Evolutionary conservation across 2,888 invertebrate species (phyloP), one percentile per base, ranked within the genome.

Genomic region (Geotrupes spiniger): DNA sequence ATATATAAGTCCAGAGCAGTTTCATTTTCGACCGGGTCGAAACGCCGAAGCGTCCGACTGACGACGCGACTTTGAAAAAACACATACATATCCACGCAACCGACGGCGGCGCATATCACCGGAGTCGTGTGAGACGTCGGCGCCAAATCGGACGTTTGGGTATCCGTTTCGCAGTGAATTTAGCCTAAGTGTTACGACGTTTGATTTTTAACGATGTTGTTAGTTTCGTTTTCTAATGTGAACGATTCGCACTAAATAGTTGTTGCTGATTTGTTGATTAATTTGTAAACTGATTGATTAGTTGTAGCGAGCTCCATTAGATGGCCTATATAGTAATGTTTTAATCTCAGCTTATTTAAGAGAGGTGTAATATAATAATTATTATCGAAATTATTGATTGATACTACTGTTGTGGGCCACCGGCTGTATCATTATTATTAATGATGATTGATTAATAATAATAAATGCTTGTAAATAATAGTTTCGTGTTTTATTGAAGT

Each of bases 391-490:
- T 54, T 56, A 62, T 63, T 61, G 59, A 60, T 62, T 56, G 42
- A 49, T 64, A 66, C 60, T 60, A 68, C 68, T 70, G 70, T 71
- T 71, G 68, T 71, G 69, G 70, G 70, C 70, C 71, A 62, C 63
- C 63, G 68, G 69, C 68, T 69, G 63, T 66, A 66, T 64, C 62
- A 69, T 69, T 68, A 69, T 69, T 68, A 66, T 63, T 66, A 61
- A 60, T 46, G 58, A 68, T 63, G 60, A 62, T 57, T 54, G 48
- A 58, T 60, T 58, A 58, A 54, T 56, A 71, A 71, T 66, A 68
- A 71, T 70, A 52, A 56, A 59, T 58, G 72, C 72, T 72, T 72
- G 70, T 70, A 71, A 61, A 66, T 63, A 63, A 48, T 33, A 33
- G 5, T 11, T 8, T 5, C 9, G 29, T 29, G 10, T 8, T 29